phyloP scores from a whole-genome alignment of 2,113 vertebrate genomes.

The Serilophus lunatus region DNA sequence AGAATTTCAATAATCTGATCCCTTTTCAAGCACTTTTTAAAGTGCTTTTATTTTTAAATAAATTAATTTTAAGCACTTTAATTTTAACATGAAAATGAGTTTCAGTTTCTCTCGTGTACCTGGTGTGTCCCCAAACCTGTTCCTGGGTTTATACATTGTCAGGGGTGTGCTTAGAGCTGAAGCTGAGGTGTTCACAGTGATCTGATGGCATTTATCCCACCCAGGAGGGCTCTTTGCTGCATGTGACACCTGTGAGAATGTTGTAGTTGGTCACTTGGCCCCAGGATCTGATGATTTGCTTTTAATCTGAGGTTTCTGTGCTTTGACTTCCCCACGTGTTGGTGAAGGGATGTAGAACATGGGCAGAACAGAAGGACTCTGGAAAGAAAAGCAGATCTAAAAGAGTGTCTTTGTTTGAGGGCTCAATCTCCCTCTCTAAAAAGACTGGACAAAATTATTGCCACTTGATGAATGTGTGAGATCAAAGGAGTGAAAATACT shows the following conservation, averaged over 20 bases:
- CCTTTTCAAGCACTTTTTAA: not conserved
- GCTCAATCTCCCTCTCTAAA: not conserved
- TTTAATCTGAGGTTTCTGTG: not conserved
- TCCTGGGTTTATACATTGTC: not conserved
- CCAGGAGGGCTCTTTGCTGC: not conserved
- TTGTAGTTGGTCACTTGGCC: not conserved
- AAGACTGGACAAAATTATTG: not conserved
- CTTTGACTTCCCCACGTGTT: not conserved
- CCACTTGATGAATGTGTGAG: not conserved
- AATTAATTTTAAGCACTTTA: not conserved
- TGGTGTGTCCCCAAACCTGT: not conserved
- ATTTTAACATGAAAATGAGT: not conserved
- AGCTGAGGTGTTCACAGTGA: not conserved
- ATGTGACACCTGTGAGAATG: not conserved
- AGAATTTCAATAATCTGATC: not conserved
- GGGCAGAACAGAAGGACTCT: not conserved
- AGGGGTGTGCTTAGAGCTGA: not conserved
- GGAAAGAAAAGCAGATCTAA: not conserved
- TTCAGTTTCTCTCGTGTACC: not conserved
- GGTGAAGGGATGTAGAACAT: not conserved
- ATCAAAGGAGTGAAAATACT: not conserved
- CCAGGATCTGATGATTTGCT: not conserved
- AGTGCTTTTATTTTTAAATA: not conserved
- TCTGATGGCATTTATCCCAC: not conserved
- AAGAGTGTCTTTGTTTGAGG: not conserved